These are phyloP conservation scores for Arnoldichthys spilopterus DNA, from an alignment of 2,797 vertebrate genomes.

Conservation along the genomic window DNA sequence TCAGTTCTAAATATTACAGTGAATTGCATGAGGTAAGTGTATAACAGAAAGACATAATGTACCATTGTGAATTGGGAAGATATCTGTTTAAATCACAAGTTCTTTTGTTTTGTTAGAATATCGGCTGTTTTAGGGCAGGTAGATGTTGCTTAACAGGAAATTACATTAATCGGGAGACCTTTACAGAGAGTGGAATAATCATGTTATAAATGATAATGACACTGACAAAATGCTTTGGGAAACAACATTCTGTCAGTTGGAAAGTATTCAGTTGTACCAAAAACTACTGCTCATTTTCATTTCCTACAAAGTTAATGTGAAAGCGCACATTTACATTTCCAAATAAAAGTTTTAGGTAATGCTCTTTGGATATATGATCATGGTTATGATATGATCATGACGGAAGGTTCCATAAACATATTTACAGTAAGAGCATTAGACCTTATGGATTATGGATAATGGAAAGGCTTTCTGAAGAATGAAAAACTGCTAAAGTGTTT, in stretches of 20 bases:
- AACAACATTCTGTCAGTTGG: not conserved
- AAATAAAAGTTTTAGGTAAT: too few species aligned
- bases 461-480: not conserved
- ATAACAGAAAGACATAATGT: not conserved
- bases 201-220: not conserved
- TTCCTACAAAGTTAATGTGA: not conserved
- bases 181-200: too few species aligned
- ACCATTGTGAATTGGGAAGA: not conserved
- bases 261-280: not conserved
- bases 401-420: not conserved
- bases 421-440: not conserved
- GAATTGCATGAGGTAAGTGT: not conserved
- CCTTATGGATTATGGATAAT: not conserved
- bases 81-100: not conserved
- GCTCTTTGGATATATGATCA: too few species aligned
- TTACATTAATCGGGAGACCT: too few species aligned
- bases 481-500: constrained; percentile 1
- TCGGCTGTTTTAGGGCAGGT: not conserved
- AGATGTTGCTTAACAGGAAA: not conserved
- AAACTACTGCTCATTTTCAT: not conserved
- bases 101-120: not conserved
- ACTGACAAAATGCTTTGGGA: not conserved
- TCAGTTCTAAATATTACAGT: not conserved
- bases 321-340: not conserved
- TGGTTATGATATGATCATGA: too few species aligned